These are phyloP conservation scores for Amniataba percoides DNA, from an alignment of 2,797 vertebrate genomes.

Conservation along the genomic window DNA sequence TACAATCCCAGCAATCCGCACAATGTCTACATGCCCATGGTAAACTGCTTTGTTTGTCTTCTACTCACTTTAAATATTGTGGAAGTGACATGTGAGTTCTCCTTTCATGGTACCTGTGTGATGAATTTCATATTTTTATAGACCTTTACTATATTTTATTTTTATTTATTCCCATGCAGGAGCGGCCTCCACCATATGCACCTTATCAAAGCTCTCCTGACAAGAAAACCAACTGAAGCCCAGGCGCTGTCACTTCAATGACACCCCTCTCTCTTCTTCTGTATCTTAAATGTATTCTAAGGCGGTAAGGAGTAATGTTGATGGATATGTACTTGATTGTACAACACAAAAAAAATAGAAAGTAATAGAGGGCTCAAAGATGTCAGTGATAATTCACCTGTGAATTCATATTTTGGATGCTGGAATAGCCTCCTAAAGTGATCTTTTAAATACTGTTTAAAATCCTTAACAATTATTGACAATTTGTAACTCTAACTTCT, in stretches of 20 bases:
- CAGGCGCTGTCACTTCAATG: slow-evolving; percentile 19
- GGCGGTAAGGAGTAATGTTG: slow-evolving; percentile 18
- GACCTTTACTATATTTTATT: background rate
- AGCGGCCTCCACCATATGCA: slow-evolving; percentile 91
- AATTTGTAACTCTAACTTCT: slow-evolving; percentile 21
- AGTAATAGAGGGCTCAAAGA: slow-evolving; percentile 39
- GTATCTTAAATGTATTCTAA: slow-evolving; percentile 53
- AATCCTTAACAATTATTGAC: slow-evolving; percentile 27
- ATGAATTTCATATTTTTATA: background rate
- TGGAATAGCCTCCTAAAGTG: slow-evolving; percentile 12
- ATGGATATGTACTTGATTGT: slow-evolving; percentile 18
- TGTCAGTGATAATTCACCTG: slow-evolving; percentile 36
- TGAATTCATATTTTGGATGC: slow-evolving; percentile 42
- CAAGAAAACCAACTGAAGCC: slow-evolving; percentile 88
- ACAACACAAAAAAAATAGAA: slow-evolving; percentile 38
- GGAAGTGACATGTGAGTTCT: background rate
- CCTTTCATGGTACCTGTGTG: background rate
- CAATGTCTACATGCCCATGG: slow-evolving; percentile 95
- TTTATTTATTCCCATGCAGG: slow-evolving; percentile 75
- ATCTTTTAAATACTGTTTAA: slow-evolving; percentile 37
- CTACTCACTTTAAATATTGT: background rate
- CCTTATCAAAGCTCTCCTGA: slow-evolving; percentile 87
- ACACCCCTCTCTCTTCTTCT: slow-evolving; percentile 53
- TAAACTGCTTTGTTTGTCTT: slow-evolving; percentile 68
- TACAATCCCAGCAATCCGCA: slow-evolving; percentile 93